Evolutionary conservation across 2,888 invertebrate species (phyloP), one percentile per base, ranked within the genome.

Genomic region (Linnaemya vulpina): DNA sequence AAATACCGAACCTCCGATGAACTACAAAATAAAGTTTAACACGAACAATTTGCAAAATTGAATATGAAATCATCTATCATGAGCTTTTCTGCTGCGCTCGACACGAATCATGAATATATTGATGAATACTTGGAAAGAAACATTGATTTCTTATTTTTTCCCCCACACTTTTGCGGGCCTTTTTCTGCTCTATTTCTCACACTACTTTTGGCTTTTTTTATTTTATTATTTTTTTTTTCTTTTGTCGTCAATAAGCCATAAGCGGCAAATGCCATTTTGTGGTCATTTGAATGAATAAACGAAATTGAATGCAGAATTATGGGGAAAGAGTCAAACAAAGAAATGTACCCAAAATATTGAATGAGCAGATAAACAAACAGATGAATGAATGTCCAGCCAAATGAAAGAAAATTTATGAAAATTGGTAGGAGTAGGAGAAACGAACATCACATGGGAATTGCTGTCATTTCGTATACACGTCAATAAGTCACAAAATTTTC

Each of bases 231-330:
- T 43, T 25, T n/a, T 22, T 63, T 60, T 62, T 51, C 53, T 76
- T 76, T 79, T 43, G 8, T 46, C 63, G 46, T 53, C 77, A 53
- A 10, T 49, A 77, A 55, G 38, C 78, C 77, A 82, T 77, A 67
- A 70, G 46, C 79, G 90, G 89, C 89, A 91, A 90, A 90, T 91
- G 91, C 89, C 91, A 91, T 90, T 90, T 90, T 90, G 90, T 88
- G 91, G 90, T 88, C 89, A 90, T 88, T 90, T 89, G 89, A 89
- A 89, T 90, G 90, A 91, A 91, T 90, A 91, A 90, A 90, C 89
- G 90, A 90, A 91, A 90, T 90, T 90, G 90, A 91, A 90, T 87
- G 88, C 86, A 86, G 88, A 88, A 87, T 85, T 81, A 53, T 75
- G 71, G 75, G 13, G 7, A 40, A 73, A 60, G 77, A 78, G 71